Base-by-base conservation (phyloP, 35 echinoderm and acorn worm genomes). In the Apostichopus californicus region DNA sequence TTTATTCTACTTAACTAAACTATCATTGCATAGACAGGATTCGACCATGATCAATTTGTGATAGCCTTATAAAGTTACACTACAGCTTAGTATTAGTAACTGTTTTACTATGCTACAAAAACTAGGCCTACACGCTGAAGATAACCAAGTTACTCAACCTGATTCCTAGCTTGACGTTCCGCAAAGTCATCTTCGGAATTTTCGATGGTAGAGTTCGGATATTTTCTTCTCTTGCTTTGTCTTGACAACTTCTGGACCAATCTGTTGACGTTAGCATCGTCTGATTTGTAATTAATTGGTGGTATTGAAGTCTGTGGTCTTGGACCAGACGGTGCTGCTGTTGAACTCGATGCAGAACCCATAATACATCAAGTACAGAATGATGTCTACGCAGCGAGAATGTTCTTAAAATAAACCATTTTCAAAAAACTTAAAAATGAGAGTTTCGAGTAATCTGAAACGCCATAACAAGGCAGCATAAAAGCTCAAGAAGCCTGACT, bases 221-320 rank as follows among this genome's bases (percentile, higher is more conserved):
- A 59, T n/a, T 64, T 87, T 7, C 52, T 87, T 25, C 18, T 63
- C 59, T 68, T 87, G 25, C 26, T 87, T 57, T 87, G 86, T 57
- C 57, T 63, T 25, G 15, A 24, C 22, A 87, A 59, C 6, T 54
- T 66, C 86, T 87, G 86, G 2, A 64, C 57, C 25, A 87, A 87
- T 87, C 86, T 17, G 9, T 64, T 87, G 5, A 87, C 64, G n/a
- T 71, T 63, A 24, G 57, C 86, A 87, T 87, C 59, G 24, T 87
- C 86, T 87, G 86, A 25, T 66, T 87, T 87, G 57, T 87, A 87
- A 54, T 12, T 24, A n/a, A 80, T 22, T 28, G 57, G 22, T 65
- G 86, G 86, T 87, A 63, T 87, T 18, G 86, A 87, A 20, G 86
- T 87, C 23, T 87, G 86, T 26, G 86, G 86, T 58, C 86, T 56